Percentiles rank a stretch among this genome's conserved stretches.
Evolutionary conservation across 2,113 vertebrate species (phyloP).

Genomic region (Opisthocomus hoazin): DNA sequence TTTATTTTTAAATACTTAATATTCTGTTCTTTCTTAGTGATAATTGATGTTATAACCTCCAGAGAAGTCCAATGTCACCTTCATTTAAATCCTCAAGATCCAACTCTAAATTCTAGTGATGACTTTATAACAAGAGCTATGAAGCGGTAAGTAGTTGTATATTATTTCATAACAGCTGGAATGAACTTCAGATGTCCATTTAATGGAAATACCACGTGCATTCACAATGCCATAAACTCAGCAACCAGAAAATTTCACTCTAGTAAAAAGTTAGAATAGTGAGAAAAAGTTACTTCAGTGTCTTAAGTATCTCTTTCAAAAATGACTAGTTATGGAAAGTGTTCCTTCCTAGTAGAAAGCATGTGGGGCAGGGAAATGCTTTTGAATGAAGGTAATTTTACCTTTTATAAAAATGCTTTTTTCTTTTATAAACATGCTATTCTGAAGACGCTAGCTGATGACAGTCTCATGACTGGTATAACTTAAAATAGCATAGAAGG

Average conservation of each 20-base stretch:
- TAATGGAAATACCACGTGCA: not conserved
- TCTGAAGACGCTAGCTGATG: not conserved
- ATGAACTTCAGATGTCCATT: not conserved
- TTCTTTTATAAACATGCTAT: not conserved
- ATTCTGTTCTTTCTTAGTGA: slow-evolving; percentile 64
- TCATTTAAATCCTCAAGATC: slow-evolving; percentile 48
- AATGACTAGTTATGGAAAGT: not conserved
- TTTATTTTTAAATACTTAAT: not conserved
- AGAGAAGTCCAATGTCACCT: slow-evolving; percentile 72
- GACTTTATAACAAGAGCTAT: slow-evolving; percentile 70
- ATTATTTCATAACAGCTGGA: not conserved
- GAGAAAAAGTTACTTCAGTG: not conserved
- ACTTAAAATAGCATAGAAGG: not conserved
- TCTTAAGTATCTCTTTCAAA: not conserved
- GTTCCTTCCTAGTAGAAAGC: not conserved
- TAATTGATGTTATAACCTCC: slow-evolving; percentile 66
- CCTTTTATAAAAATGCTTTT: not conserved
- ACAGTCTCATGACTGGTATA: not conserved
- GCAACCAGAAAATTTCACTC: not conserved
- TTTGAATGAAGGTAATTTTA: not conserved
- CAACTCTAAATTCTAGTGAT: slow-evolving; percentile 35
- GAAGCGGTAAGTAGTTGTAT: slow-evolving; percentile 56
- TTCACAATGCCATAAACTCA: not conserved
- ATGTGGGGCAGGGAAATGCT: not conserved
- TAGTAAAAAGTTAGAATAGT: not conserved